Evolutionary conservation across 2,797 vertebrate genomes (phyloP).

Genomic region (Galagoides demidoff): DNA sequence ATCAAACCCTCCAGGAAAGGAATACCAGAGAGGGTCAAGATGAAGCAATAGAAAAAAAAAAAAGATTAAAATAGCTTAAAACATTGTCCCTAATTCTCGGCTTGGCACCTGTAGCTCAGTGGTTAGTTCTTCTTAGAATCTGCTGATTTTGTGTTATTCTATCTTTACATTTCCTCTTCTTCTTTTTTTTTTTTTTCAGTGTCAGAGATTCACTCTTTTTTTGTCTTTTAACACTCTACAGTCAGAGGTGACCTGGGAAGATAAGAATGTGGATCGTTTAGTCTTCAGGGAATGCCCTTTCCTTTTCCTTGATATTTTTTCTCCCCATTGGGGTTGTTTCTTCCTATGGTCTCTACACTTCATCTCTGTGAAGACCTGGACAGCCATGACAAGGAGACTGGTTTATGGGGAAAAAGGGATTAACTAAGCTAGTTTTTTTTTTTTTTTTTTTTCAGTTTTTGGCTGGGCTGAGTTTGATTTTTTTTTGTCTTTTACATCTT

Average conservation of each 20-base stretch:
- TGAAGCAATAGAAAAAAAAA: background rate
- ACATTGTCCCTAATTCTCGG: background rate
- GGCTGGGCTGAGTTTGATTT: too few relatives aligned
- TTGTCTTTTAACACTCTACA: background rate
- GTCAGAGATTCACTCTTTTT: background rate
- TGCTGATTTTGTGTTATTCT: background rate
- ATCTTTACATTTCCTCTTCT: background rate
- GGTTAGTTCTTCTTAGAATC: background rate
- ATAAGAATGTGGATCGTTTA: background rate
- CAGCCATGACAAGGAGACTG: background rate
- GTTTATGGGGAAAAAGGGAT: background rate
- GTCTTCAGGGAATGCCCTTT: background rate
- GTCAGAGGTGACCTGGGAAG: background rate
- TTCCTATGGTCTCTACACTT: background rate
- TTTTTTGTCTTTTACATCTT: too few relatives aligned
- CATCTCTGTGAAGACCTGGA: background rate
- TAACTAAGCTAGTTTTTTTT: background rate
- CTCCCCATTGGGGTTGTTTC: background rate
- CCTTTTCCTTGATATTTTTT: background rate
- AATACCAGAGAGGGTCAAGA: background rate
- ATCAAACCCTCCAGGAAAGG: background rate
- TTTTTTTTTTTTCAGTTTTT: too few relatives aligned
- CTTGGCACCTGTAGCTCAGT: too few relatives aligned
- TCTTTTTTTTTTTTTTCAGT: background rate
- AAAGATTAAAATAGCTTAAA: background rate